phyloP scores from a whole-genome alignment of 2,797 vertebrate genomes.

The Dermochelys coriacea region DNA sequence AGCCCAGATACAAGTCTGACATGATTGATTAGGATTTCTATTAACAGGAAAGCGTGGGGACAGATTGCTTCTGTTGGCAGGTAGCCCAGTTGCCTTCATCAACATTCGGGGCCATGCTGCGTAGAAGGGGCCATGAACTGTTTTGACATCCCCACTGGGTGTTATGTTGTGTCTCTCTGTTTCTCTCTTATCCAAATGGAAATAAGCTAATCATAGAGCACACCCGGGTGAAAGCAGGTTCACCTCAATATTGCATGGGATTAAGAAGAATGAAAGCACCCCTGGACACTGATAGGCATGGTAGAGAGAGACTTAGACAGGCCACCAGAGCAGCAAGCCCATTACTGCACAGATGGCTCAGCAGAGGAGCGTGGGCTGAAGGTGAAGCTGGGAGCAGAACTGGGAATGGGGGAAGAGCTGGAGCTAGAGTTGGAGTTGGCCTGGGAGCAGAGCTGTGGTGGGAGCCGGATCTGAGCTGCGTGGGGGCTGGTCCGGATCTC shows the following conservation, averaged over 20 bases:
- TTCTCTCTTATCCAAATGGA: background rate
- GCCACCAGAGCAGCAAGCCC: background rate
- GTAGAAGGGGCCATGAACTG: background rate
- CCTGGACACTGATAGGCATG: background rate
- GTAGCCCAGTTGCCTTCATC: background rate
- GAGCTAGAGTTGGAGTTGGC: too few relatives aligned
- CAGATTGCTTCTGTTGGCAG: background rate
- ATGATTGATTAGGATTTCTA: background rate
- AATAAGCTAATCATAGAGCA: conserved; percentile 14
- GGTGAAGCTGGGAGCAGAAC: too few relatives aligned
- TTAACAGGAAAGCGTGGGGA: background rate
- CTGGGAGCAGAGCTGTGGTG: too few relatives aligned
- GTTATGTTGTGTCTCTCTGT: background rate
- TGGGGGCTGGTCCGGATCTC: too few relatives aligned
- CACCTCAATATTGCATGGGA: background rate
- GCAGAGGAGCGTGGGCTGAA: too few relatives aligned
- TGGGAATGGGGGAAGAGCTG: too few relatives aligned
- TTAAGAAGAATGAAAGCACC: background rate
- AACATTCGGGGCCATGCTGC: fast-evolving
- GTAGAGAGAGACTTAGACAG: background rate
- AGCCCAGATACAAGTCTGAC: background rate
- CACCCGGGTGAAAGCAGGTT: background rate
- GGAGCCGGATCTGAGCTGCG: too few relatives aligned
- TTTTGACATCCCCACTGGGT: fast-evolving
- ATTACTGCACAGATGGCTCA: too few relatives aligned